Evolutionary conservation across 2,888 invertebrate genomes (phyloP).

Genomic region (Merodon equestris): DNA sequence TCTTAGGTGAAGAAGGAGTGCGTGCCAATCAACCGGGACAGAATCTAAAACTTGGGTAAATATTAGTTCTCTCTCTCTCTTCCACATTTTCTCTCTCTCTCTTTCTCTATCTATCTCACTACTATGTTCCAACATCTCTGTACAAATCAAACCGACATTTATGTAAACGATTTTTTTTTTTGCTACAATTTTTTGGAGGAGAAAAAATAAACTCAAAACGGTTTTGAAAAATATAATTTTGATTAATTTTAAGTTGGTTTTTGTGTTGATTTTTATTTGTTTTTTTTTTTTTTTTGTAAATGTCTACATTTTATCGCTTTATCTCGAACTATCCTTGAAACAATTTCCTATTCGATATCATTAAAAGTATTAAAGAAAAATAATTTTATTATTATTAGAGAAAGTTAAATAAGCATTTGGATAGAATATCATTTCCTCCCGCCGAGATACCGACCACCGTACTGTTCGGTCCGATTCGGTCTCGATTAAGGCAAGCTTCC

Average conservation of each 20-base stretch:
- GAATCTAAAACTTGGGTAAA: constrained; percentile 98
- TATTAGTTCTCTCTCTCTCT: constrained; percentile 75
- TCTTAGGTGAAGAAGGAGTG: constrained; percentile 97
- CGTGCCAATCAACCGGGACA: constrained; percentile 89
- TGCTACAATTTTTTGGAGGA: not conserved
- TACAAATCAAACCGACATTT: no score
- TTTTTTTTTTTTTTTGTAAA: constrained; percentile 27
- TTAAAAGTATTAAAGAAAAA: constrained; percentile 15
- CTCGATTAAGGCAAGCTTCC: constrained; percentile 70
- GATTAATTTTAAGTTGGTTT: constrained; percentile 28
- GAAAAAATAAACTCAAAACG: constrained; percentile 38
- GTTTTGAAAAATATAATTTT: constrained; percentile 54
- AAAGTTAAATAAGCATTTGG: constrained; percentile 68
- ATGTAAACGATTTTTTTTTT: not conserved
- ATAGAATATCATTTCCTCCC: constrained; percentile 67
- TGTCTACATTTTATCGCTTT: constrained; percentile 34
- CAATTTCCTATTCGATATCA: constrained; percentile 8
- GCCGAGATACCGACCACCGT: constrained; percentile 51
- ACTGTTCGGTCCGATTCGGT: constrained; percentile 60
- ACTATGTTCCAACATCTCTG: no score
- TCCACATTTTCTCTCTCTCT: constrained; percentile 10
- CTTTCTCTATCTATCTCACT: constrained; percentile 9
- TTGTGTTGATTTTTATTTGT: constrained; percentile 36
- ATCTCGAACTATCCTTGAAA: no score
- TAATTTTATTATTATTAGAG: constrained; percentile 60